Evolutionary conservation across 2,888 invertebrate genomes (phyloP).

Genomic region (Nycteola revayana): DNA sequence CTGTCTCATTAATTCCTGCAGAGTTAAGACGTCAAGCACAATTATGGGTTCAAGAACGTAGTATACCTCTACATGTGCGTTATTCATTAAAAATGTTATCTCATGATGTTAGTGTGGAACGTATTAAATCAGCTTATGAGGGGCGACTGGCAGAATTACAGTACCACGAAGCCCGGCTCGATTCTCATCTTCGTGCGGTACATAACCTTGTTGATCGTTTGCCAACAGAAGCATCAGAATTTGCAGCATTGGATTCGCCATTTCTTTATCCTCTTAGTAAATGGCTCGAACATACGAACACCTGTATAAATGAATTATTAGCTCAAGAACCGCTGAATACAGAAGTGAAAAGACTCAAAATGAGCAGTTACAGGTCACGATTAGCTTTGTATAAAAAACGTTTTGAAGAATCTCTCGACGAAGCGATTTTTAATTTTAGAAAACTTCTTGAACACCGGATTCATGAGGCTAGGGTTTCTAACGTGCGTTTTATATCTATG

Average conservation of each 20-base stretch:
- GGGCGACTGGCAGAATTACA: slow-evolving; percentile 49
- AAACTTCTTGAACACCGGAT: slow-evolving; percentile 43
- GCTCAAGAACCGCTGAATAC: slow-evolving; percentile 35
- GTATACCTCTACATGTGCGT: slow-evolving; percentile 49
- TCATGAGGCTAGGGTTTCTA: slow-evolving; percentile 61
- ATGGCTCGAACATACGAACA: slow-evolving; percentile 47
- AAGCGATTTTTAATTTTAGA: slow-evolving; percentile 40
- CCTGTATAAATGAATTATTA: slow-evolving; percentile 39
- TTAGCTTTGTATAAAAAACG: slow-evolving; percentile 46
- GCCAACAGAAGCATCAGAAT: slow-evolving; percentile 45
- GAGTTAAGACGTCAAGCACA: slow-evolving; percentile 50
- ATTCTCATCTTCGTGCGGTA: slow-evolving; percentile 57
- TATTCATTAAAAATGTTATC: slow-evolving; percentile 58
- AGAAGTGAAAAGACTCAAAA: slow-evolving; percentile 53
- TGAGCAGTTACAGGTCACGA: slow-evolving; percentile 57
- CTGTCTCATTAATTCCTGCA: slow-evolving; percentile 47
- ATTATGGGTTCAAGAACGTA: slow-evolving; percentile 56
- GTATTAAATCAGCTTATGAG: slow-evolving; percentile 50
- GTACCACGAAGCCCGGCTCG: slow-evolving; percentile 53
- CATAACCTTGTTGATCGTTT: slow-evolving; percentile 43
- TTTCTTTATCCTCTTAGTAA: slow-evolving; percentile 52
- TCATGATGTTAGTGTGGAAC: slow-evolving; percentile 56
- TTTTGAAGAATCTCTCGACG: slow-evolving; percentile 55
- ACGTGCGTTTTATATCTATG: slow-evolving; percentile 52
- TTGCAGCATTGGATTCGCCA: slow-evolving; percentile 43